A percentile compares a stretch with the other conserved stretches of the same genome.
Evolutionary conservation across 2,888 invertebrate genomes (phyloP).

Genomic region (Parapristionchus giblindavisi): DNA sequence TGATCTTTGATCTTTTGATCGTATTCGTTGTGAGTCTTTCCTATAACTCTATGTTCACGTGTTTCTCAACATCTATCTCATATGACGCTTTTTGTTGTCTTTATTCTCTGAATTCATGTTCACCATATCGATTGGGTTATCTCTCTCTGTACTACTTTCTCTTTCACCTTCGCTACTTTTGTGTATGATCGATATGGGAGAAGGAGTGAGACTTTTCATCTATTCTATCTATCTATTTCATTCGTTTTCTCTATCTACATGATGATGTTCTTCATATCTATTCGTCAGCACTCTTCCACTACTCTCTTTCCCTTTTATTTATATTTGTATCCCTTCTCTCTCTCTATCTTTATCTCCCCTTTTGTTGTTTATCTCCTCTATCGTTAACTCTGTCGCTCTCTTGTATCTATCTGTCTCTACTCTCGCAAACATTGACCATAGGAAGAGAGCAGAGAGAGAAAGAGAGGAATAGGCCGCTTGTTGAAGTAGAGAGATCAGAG

Average conservation of each 20-base stretch:
- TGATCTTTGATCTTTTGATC: not conserved
- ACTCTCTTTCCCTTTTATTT: not conserved
- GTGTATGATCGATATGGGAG: too few species aligned
- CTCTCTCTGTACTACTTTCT: constrained; percentile 12
- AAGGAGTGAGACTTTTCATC: too few species aligned
- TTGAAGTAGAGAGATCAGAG: too few species aligned
- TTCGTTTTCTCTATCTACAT: too few species aligned
- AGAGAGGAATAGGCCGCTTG: not conserved
- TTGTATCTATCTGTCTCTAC: too few species aligned
- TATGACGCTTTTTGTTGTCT: not conserved
- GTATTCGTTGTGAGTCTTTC: not conserved
- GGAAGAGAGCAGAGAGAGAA: not conserved
- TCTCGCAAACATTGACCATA: too few species aligned
- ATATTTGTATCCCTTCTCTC: not conserved
- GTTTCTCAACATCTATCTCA: not conserved
- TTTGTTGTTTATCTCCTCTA: too few species aligned
- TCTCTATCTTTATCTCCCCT: too few species aligned
- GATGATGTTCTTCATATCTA: too few species aligned
- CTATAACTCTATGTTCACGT: not conserved
- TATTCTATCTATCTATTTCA: constrained; percentile 8
- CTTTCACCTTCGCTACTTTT: not conserved
- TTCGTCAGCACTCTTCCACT: too few species aligned
- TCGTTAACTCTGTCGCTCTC: too few species aligned
- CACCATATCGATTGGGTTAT: constrained; percentile 1
- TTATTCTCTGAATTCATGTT: too few species aligned